A percentile compares a stretch with the other conserved stretches of the same genome.
These are phyloP conservation scores for Oncorhynchus clarkii DNA, from an alignment of 2,113 vertebrate species.

Conservation along the genomic window DNA sequence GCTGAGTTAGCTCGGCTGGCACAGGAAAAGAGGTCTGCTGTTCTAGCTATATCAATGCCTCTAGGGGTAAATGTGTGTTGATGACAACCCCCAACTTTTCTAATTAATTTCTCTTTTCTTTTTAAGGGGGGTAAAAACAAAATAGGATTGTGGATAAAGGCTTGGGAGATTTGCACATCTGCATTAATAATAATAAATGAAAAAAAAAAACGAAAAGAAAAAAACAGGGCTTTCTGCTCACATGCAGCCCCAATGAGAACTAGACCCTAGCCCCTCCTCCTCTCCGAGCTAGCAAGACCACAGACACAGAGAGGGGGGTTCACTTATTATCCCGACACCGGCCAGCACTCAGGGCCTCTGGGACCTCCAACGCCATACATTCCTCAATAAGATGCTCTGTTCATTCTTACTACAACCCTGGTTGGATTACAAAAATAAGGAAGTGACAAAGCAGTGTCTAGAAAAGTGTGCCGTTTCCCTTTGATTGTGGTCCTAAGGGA, in stretches of 20 bases:
- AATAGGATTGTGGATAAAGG: constrained; percentile 40
- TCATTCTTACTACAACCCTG: constrained; percentile 54
- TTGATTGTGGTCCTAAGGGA: constrained; percentile 62
- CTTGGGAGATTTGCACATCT: constrained; percentile 63
- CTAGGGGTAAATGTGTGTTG: constrained; percentile 47
- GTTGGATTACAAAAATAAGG: constrained; percentile 69
- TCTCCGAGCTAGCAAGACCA: neutral
- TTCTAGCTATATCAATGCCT: constrained; percentile 39
- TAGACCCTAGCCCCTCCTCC: constrained; percentile 34
- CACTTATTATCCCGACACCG: constrained; percentile 35
- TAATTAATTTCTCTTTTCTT: constrained; percentile 18
- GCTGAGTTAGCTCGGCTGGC: constrained; percentile 68
- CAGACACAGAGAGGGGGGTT: constrained; percentile 8
- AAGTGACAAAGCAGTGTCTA: constrained; percentile 72
- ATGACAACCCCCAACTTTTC: constrained; percentile 18
- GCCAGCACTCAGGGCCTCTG: constrained; percentile 28
- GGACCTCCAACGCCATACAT: constrained; percentile 56
- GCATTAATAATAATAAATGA: neutral
- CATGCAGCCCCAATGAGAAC: constrained; percentile 24
- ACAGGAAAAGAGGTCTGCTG: constrained; percentile 44
- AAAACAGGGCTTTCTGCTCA: constrained; percentile 37
- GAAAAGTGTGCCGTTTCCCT: constrained; percentile 70
- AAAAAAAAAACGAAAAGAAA: neutral
- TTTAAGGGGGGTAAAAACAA: neutral
- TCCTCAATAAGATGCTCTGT: constrained; percentile 44